These are phyloP conservation scores for Scomber scombrus DNA, from an alignment of 2,113 vertebrate species.

Conservation along the genomic window DNA sequence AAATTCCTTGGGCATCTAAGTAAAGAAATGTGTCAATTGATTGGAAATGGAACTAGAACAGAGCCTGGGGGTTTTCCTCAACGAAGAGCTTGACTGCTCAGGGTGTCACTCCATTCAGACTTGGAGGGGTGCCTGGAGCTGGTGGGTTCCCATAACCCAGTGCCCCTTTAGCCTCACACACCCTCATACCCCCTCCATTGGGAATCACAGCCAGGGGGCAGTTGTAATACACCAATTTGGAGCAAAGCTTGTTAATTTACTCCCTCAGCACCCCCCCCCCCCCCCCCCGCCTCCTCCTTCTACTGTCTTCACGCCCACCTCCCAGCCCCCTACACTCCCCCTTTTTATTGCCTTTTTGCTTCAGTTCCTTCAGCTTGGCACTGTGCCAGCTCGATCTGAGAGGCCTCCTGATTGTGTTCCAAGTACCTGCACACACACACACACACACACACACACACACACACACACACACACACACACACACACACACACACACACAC, in stretches of 20 bases:
- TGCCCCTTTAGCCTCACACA: slow-evolving; percentile 56
- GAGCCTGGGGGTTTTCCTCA: slow-evolving; percentile 59
- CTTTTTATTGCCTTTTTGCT: slow-evolving; percentile 69
- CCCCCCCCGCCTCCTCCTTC: slow-evolving; percentile 17
- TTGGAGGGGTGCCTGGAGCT: slow-evolving; percentile 56
- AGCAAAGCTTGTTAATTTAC: slow-evolving; percentile 79
- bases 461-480: too few species aligned
- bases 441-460: slow-evolving; percentile 7
- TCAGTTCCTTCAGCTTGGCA: slow-evolving; percentile 58
- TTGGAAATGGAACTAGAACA: slow-evolving; percentile 66
- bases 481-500: too few species aligned
- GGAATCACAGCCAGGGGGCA: slow-evolving; percentile 79
- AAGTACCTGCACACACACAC: slow-evolving; percentile 30
- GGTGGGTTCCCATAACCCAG: slow-evolving; percentile 71
- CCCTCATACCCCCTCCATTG: slow-evolving; percentile 57
- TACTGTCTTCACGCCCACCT: slow-evolving; percentile 38
- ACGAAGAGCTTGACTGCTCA: slow-evolving; percentile 35
- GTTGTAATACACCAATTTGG: slow-evolving; percentile 81
- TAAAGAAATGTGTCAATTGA: slow-evolving; percentile 45
- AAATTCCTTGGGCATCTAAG: slow-evolving; percentile 20
- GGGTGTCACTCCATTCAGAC: slow-evolving; percentile 52
- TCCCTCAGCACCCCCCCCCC: slow-evolving; percentile 35
- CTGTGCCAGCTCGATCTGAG: slow-evolving; percentile 55
- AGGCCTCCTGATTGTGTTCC: slow-evolving; percentile 51
- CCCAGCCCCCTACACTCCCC: neutral